Evolutionary conservation across 2,113 vertebrate species (phyloP), one percentile per base, ranked within the genome.

Genomic region (Lynx canadensis): DNA sequence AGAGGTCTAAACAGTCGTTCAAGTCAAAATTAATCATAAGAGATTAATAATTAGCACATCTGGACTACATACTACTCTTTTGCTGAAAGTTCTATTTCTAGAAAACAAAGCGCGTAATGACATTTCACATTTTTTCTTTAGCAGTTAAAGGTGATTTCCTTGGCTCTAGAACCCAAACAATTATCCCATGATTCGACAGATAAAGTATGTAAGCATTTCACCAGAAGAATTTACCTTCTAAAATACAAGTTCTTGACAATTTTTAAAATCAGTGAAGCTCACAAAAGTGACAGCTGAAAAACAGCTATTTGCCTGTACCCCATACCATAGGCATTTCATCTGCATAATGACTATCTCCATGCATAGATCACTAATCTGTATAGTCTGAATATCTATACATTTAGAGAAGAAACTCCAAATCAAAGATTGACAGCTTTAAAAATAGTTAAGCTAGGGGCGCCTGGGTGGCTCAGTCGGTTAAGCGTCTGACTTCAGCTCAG

Each of bases 371-470:
- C 82, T 57, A 9, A 60, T 68, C 45, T 76, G 36, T 33, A 4
- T 19, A 74, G 66, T 38, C 41, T 80, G 21, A 78, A 55, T 45
- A 65, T 9, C 71, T 66, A 38, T 41, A 69, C 14, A 25, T 55
- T 79, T n/a, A 68, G 89, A 85, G 27, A 93, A 83, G 55, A 91
- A 88, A 95, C 8, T 36, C 69, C 57, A 83, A 90, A 78, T 36
- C 68, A 68, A 92, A 4, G 45, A 93, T 1, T 55, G 80, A 91
- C 52, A 96, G 79, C 60, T 95, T 94, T 82, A 63, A 50, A 91
- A 92, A 90, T 65, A 45, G 45, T 45, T 45, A 45, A 45, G 7
- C 45, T 45, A 45, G 45, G 45, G 45, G 45, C 45, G 8, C 45
- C 45, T 45, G 45, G 45, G 45, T 45, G 45, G 45, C 45, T 45